phyloP scores from a whole-genome alignment of 2,797 vertebrate genomes.

The Amazonetta brasiliensis region DNA sequence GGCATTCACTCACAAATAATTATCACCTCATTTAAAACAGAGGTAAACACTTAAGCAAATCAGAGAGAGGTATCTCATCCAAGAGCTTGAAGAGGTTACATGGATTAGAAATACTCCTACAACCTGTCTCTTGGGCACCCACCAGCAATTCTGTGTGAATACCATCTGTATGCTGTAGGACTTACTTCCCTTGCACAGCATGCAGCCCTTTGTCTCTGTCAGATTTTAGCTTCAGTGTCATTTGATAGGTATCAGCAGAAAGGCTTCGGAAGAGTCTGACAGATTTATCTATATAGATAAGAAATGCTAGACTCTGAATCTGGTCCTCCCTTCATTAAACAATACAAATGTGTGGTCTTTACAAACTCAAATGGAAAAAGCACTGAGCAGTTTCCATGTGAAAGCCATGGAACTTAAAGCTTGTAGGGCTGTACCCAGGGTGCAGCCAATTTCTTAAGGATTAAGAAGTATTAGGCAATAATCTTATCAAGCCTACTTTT shows the following conservation, averaged over 20 bases:
- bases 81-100: background rate
- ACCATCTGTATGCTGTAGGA: background rate
- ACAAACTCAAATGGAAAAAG: background rate
- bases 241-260: background rate
- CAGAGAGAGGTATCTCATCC: background rate
- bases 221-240: background rate
- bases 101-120: background rate
- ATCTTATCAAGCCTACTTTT: background rate
- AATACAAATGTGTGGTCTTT: background rate
- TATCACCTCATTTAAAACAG: background rate
- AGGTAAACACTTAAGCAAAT: background rate
- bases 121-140: background rate
- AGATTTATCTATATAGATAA: background rate
- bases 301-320: background rate
- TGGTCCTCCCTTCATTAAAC: background rate
- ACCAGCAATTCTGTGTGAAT: background rate
- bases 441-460: background rate
- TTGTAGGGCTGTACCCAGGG: background rate
- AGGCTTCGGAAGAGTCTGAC: background rate
- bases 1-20: background rate
- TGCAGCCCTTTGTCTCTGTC: background rate
- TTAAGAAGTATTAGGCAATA: background rate
- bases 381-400: background rate
- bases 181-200: accelerated
- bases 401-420: background rate